A percentile compares a stretch with the other conserved stretches of the same genome.
Conservation (phyloP, 2,888 invertebrate species). For the Scelioninae gen. 1 region DNA sequence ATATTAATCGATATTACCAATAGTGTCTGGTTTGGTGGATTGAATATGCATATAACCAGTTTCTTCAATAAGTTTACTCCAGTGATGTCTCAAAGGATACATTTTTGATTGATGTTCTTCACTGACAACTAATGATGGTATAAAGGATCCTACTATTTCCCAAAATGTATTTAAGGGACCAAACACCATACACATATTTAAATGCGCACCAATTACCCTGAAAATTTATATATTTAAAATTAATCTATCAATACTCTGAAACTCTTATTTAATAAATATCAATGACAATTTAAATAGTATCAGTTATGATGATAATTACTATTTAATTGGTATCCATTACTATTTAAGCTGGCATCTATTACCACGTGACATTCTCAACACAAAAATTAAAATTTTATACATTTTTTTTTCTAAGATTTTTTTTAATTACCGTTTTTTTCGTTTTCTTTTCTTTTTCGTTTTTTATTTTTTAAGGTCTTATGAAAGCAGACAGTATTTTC, state of each 20-base stretch:
- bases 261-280: too few relatives aligned
- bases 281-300: too few relatives aligned
- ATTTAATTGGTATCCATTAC: too few relatives aligned
- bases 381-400: not conserved
- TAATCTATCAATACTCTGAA: not conserved
- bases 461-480: too few relatives aligned
- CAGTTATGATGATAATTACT: too few relatives aligned
- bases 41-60: constrained; percentile 90
- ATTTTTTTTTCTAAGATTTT: too few relatives aligned
- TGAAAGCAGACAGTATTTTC: too few relatives aligned
- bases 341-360: too few relatives aligned
- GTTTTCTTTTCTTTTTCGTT: too few relatives aligned
- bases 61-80: constrained; percentile 79
- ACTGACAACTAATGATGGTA: constrained; percentile 87
- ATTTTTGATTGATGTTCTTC: constrained; percentile 85
- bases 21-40: constrained; percentile 94
- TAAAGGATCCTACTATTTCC: constrained; percentile 85
- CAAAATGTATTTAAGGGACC: constrained; percentile 66
- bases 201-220: constrained; percentile 87
- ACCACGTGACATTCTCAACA: not conserved
- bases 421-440: too few relatives aligned
- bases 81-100: constrained; percentile 85
- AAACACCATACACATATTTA: constrained; percentile 86
- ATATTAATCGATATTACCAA: constrained; percentile 85
- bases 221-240: constrained; percentile 26